phyloP scores from a whole-genome alignment of 2,797 vertebrate species.

The Rhodeus uyekii region DNA sequence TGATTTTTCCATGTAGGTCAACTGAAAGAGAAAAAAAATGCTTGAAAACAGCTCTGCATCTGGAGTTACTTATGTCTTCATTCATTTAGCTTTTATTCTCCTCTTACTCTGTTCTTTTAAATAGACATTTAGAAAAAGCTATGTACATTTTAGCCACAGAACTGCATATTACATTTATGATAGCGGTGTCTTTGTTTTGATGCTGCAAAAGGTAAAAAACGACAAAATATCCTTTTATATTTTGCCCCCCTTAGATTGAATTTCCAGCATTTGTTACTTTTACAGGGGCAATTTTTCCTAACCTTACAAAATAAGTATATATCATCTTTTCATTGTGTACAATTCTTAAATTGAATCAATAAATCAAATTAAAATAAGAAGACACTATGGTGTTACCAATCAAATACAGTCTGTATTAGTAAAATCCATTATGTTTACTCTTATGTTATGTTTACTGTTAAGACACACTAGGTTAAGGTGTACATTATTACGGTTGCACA shows the following conservation, averaged over 20 bases:
- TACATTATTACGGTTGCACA: no score
- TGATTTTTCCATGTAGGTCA: slow-evolving; percentile 33
- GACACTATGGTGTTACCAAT: background rate
- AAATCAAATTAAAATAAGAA: background rate
- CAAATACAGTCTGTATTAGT: background rate
- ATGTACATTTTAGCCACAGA: background rate
- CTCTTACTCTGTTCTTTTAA: background rate
- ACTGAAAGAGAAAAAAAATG: background rate
- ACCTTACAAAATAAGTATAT: background rate
- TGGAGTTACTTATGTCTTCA: slow-evolving; percentile 34
- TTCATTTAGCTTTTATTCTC: slow-evolving; percentile 12
- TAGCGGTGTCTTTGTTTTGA: background rate
- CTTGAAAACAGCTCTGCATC: slow-evolving; percentile 17
- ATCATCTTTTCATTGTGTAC: background rate
- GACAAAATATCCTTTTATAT: background rate
- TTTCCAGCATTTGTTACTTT: background rate
- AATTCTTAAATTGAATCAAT: background rate
- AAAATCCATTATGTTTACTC: no score
- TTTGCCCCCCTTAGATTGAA: background rate
- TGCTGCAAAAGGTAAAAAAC: background rate
- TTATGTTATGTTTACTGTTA: no score
- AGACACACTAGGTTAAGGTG: no score
- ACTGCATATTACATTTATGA: background rate
- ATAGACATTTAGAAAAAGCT: background rate
- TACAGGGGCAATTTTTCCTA: background rate